Base-by-base conservation (phyloP, 35 echinoderm and acorn worm species). In the Heliocidaris erythrogramma region DNA sequence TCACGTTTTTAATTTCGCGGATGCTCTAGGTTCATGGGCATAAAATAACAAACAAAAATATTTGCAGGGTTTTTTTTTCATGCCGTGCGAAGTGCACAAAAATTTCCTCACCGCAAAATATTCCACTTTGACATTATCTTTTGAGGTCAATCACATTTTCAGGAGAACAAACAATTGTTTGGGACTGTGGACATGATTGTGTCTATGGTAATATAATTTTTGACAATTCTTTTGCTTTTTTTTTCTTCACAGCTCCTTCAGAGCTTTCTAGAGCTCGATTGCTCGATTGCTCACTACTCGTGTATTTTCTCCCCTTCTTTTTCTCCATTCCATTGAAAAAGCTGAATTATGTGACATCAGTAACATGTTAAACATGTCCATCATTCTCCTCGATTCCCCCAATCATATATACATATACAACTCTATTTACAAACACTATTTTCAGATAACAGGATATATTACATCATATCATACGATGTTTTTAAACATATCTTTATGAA, bases 341-440 rank as follows among this genome's bases (percentile, higher is more conserved):
- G 65, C 65, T 78, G 65, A 78, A n/a, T 78, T 78, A 78, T 78
- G 65, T 78, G 21, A 78, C 65, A 78, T 5, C 21, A 5, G 11
- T 56, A 56, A 56, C 52, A 56, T 56, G 35, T 42, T 42, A 42
- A 42, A 42, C 35, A 86, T 30, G 85, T 24, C 85, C 13, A 86
- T 89, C 87, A 35, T 32, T 42, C 30, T 89, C 47, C 32, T 89
- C 31, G 9, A 9, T n/a, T 14, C 31, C 87, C 47, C 87, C 16
- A 35, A 89, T 89, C 87, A 14, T 89, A 78, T 78, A 78, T 78
- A 78, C 65, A 78, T 78, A 78, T 78, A 78, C 65, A 78, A 78
- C 65, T 78, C 65, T 78, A 78, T 78, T 78, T 78, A 78, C 65
- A 78, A 78, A 78, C 65, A 78, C 27, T 78, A 78, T 78, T 78